Evolutionary conservation across 1,140 invertebrate species (phyloP), one percentile per base, ranked within the genome.

Genomic region (Anagrus nilaparvatae): DNA sequence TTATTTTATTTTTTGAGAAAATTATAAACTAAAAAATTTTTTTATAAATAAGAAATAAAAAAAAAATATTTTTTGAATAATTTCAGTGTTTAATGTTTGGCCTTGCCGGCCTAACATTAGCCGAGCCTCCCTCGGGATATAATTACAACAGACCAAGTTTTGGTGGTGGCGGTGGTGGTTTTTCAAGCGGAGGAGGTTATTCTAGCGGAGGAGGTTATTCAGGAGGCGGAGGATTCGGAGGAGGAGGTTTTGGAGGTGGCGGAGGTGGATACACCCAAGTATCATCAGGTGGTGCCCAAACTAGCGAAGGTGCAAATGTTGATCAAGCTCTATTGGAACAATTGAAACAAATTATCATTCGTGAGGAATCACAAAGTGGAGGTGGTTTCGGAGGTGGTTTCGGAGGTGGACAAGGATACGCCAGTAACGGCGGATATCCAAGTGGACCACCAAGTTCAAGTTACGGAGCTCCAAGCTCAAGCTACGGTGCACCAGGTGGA

Each of bases 311-410:
- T 33, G 79, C 81, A 51, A 76, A 79, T 61, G 81, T 88, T 32
- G 84, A 87, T 64, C 74, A 74, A 28, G 75, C 78, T 44, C 74
- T 87, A 39, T 69, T 87, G 37, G 82, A 86, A 57, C 81, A 87
- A 60, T 80, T 88, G 52, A 78, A 82, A 50, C 77, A 85, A 62
- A 85, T 87, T 56, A 71, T 87, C 34, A 69, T 87, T 44, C 83
- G 81, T 56, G 82, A 87, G 60, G 84, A 88, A 64, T 73, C 77
- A 19, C 71, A 70, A 38, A 49, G 46, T 14, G 63, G 65, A 7
- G 65, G 68, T 19, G 61, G 67, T 31, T 61, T 61, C 13, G 59
- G 60, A 43, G 60, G 67, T 34, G 67, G 62, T 18, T 52, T 52
- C 36, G 52, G 55, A n/a, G 65, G 65, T 18, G 53, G 66, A 28